Percentiles rank a stretch among this genome's conserved stretches.
Evolutionary conservation across 2,888 invertebrate genomes (phyloP).

Genomic region (Xanthia icteritia): DNA sequence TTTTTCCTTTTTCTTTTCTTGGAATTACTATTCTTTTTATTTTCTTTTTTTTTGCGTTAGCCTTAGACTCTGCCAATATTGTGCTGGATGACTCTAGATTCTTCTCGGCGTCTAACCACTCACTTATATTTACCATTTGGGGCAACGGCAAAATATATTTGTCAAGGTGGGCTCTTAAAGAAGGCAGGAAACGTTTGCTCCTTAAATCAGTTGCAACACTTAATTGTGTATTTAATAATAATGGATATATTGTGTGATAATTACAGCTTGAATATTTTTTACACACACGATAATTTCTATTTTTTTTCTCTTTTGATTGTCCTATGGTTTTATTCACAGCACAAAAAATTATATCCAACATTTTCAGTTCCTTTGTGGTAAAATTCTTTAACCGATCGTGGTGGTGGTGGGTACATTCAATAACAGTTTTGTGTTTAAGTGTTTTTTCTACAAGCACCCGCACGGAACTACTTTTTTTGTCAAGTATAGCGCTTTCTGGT

Average conservation of each 20-base stretch:
- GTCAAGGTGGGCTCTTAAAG: constrained; percentile 25
- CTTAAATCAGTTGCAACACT: constrained; percentile 29
- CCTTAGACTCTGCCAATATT: not conserved
- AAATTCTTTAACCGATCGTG: not conserved
- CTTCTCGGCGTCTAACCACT: not conserved
- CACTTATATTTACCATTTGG: not conserved
- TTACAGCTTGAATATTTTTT: accelerated
- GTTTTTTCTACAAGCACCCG: constrained; percentile 14
- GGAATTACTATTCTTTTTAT: not conserved
- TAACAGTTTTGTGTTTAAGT: not conserved
- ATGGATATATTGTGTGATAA: constrained; percentile 17
- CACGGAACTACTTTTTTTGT: not conserved
- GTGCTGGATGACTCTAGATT: not conserved
- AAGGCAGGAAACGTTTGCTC: constrained; percentile 35
- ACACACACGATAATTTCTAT: accelerated
- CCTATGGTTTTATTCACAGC: not conserved
- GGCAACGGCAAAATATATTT: not conserved
- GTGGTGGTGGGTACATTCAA: constrained; percentile 26
- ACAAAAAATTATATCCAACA: constrained; percentile 38
- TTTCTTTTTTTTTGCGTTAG: not conserved
- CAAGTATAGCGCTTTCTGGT: not conserved
- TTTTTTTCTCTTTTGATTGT: not conserved
- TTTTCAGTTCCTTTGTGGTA: constrained; percentile 26
- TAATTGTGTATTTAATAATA: constrained; percentile 37
- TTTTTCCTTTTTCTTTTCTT: not conserved